Evolutionary conservation across 2,888 invertebrate genomes (phyloP), one percentile per base, ranked within the genome.

Genomic region (Andrena praecox): DNA sequence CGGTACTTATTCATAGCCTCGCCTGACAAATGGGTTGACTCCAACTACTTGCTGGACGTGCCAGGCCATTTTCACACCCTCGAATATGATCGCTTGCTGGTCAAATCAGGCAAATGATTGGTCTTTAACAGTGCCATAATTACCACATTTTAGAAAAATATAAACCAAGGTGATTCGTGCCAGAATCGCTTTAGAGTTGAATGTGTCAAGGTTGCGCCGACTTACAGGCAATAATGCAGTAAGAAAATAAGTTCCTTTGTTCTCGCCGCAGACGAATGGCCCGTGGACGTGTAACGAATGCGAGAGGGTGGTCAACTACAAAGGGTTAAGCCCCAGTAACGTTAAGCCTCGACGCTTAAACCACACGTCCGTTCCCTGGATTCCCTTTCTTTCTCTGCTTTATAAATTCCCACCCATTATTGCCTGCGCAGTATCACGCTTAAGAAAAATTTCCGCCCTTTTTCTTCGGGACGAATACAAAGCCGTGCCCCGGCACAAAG

Each of bases 391-490:
- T 76, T 63, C 54, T 24, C 20, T 12, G 62, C 60, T 76, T 82
- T 82, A 82, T 82, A 82, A 82, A 82, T 82, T 82, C 70, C 82
- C 35, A 4, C 24, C 82, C 76, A 82, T 82, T 82, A 82, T 82
- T 68, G 75, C 67, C 54, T 66, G 59, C 54, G 56, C 52, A 76
- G 76, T 82, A 82, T 82, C 82, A 70, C 83, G 76, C n/a, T 76
- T 72, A 82, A 82, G 82, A 82, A 82, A 82, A 76, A 82, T 82
- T 82, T 60, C 76, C 69, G 48, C 66, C 50, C 60, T 82, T 82
- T 82, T 71, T 82, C 82, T 66, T 62, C 70, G 8, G 60, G 35
- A 24, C 64, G 66, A 60, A 27, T 24, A 82, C 76, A 82, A 82
- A 82, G 82, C 20, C 50, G 24, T 0, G n/a, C 50, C 33, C 52